Evolutionary conservation across 2,113 vertebrate species (phyloP).

Genomic region (Sorex fumeus): DNA sequence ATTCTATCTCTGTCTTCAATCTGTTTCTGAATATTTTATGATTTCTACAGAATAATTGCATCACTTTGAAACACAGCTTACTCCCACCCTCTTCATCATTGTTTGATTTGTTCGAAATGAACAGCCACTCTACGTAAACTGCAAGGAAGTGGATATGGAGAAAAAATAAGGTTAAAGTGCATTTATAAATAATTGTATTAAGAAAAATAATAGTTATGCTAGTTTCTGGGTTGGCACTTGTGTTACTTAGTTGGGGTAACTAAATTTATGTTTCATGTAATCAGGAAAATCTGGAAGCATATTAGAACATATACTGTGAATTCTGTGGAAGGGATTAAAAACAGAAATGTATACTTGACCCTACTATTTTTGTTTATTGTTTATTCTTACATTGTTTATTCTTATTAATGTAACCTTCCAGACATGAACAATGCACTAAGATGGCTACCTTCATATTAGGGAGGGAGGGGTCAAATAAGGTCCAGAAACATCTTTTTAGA

Average conservation of each 20-base stretch:
- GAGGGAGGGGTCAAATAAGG: conserved; percentile 3
- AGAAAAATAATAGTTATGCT: not conserved
- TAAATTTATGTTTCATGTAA: conserved; percentile 12
- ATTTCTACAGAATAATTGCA: conserved; percentile 27
- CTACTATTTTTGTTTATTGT: conserved; percentile 49
- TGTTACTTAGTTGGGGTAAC: not conserved
- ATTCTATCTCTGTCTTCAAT: conserved; percentile 24
- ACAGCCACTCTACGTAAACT: not conserved
- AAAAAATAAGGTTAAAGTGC: not conserved
- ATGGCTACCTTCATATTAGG: not conserved
- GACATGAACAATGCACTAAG: no score
- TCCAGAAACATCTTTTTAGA: not conserved
- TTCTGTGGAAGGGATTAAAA: not conserved
- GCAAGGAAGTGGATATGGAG: not conserved
- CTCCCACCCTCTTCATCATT: not conserved
- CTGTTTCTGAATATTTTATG: conserved; percentile 44
- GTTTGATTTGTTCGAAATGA: conserved; percentile 39
- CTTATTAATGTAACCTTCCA: no score
- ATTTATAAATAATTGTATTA: not conserved
- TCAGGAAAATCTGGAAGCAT: not conserved
- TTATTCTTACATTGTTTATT: not conserved
- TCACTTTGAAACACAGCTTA: not conserved
- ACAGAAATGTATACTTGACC: not conserved
- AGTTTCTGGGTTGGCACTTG: not conserved
- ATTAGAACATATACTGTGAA: not conserved